Conservation (phyloP, 2,888 invertebrate species). For the Epinotia demarniana region DNA sequence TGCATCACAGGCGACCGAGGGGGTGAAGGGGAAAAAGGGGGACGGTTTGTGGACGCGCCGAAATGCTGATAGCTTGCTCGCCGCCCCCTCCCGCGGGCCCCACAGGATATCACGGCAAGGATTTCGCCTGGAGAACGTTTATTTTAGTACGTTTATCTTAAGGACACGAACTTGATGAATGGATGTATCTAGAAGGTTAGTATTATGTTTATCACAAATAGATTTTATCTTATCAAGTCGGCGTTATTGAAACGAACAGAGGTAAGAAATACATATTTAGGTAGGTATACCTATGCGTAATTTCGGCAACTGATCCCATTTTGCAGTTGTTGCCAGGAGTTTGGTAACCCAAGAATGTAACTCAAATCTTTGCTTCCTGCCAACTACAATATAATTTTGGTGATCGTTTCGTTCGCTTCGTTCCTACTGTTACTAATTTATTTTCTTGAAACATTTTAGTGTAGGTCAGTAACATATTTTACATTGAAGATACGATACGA, state of each 20-base stretch:
- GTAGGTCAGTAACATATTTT: no score
- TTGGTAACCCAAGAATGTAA: conserved; percentile 33
- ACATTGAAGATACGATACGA: no score
- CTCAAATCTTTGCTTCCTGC: conserved; percentile 34
- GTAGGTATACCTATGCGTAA: not conserved
- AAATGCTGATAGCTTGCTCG: conserved; percentile 80
- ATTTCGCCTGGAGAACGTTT: conserved; percentile 28
- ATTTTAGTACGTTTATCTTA: conserved; percentile 23
- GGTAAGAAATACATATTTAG: not conserved
- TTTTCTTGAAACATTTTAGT: no score
- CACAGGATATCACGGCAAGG: conserved; percentile 46
- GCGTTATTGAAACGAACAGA: not conserved
- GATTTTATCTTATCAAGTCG: not conserved
- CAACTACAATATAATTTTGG: conserved; percentile 12
- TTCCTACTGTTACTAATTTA: no score
- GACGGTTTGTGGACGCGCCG: conserved; percentile 76
- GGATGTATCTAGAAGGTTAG: conserved; percentile 2
- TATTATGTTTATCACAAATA: not conserved
- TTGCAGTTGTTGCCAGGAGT: conserved; percentile 24
- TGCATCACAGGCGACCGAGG: conserved; percentile 54
- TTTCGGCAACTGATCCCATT: conserved; percentile 33
- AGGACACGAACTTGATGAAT: conserved; percentile 23
- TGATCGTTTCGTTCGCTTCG: not conserved
- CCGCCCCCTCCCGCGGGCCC: conserved; percentile 58
- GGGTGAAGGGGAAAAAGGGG: conserved; percentile 51